These are phyloP conservation scores for Drosophila longiperda DNA, from an alignment of 2,888 invertebrate species.

Conservation along the genomic window DNA sequence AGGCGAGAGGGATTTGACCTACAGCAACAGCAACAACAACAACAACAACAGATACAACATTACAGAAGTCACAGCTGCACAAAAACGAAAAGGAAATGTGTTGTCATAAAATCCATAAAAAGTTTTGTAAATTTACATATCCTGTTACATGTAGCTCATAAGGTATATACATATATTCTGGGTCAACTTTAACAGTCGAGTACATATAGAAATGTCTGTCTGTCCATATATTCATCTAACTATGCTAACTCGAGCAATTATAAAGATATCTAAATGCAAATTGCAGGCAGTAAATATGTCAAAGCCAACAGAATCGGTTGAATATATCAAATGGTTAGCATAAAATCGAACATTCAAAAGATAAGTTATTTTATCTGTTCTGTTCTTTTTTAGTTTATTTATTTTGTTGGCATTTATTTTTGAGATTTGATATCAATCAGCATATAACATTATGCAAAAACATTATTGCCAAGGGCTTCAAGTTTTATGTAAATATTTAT, in stretches of 20 bases:
- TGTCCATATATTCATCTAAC: not conserved
- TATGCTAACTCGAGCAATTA: not conserved
- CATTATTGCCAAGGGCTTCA: not conserved
- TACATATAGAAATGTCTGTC: not conserved
- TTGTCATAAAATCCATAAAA: constrained; percentile 41
- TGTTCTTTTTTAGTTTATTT: not conserved
- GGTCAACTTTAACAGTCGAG: not conserved
- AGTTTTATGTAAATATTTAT: not conserved
- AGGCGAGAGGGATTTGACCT: constrained; percentile 47
- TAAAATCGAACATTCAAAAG: not conserved
- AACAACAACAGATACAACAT: not conserved
- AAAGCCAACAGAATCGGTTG: not conserved
- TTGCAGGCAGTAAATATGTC: no score
- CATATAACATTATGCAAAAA: constrained; percentile 13
- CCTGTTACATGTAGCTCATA: not conserved
- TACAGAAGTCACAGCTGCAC: not conserved
- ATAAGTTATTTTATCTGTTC: not conserved
- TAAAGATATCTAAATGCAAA: not conserved
- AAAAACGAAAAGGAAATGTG: not conserved
- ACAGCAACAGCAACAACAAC: constrained; percentile 7
- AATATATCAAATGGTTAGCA: not conserved
- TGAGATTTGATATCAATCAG: constrained; percentile 3
- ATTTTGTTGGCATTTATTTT: not conserved
- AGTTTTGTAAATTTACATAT: constrained; percentile 32
- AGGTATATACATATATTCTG: not conserved